Evolutionary conservation across 2,888 invertebrate species (phyloP).

Genomic region (Plagodis dolabraria): DNA sequence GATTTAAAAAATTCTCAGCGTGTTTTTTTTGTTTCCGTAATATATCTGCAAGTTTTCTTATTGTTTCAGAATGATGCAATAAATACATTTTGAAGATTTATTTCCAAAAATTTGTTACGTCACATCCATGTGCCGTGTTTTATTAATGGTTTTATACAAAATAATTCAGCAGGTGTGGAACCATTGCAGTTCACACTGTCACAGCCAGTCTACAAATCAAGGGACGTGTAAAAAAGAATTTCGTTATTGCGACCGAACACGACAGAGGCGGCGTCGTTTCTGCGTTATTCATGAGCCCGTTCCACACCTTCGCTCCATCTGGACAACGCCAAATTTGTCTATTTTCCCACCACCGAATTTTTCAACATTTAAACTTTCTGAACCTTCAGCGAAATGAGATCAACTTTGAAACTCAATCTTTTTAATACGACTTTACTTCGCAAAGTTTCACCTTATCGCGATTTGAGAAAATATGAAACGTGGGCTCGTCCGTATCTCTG

Average conservation of each 20-base stretch:
- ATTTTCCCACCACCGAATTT: constrained; percentile 60
- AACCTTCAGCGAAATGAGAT: constrained; percentile 51
- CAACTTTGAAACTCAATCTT: constrained; percentile 45
- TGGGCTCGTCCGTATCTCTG: constrained; percentile 17
- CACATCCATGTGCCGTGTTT: constrained; percentile 20
- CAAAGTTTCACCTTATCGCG: constrained; percentile 34
- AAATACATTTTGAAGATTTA: constrained; percentile 11
- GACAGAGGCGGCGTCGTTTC: constrained; percentile 65
- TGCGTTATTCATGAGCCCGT: constrained; percentile 70
- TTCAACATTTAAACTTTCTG: constrained; percentile 55
- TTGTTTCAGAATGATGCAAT: constrained; percentile 5
- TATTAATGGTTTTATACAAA: constrained; percentile 24
- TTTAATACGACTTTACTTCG: constrained; percentile 35
- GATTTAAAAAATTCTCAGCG: neutral
- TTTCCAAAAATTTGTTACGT: constrained; percentile 14
- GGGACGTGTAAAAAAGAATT: constrained; percentile 56
- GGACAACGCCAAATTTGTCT: constrained; percentile 67
- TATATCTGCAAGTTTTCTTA: neutral
- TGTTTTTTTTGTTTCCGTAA: neutral
- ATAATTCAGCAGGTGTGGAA: constrained; percentile 26
- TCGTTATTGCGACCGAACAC: constrained; percentile 64
- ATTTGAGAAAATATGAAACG: constrained; percentile 26
- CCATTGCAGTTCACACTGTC: constrained; percentile 36
- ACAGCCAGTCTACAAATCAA: constrained; percentile 51
- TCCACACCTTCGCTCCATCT: constrained; percentile 60